Evolutionary conservation across 1,140 invertebrate genomes (phyloP).

Genomic region (Sycophaga agraensis): DNA sequence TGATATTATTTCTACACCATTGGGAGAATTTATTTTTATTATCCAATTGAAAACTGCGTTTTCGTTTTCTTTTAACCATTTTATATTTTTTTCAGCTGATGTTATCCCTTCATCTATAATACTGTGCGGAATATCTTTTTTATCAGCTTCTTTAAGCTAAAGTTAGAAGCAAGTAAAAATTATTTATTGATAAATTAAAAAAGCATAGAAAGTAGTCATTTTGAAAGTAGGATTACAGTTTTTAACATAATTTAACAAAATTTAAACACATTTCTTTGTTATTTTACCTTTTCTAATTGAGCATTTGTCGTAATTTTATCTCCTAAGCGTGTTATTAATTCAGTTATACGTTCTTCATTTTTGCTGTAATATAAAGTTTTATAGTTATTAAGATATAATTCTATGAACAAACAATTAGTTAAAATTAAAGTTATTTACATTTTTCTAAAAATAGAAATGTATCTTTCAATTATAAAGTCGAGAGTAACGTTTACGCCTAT

Average conservation of each 20-base stretch:
- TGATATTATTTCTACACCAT: neutral
- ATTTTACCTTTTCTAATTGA: slow-evolving; percentile 28
- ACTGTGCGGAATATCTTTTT: neutral
- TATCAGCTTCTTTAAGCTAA: slow-evolving; percentile 18
- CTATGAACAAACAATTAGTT: neutral
- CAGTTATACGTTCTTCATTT: neutral
- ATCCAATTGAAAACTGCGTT: neutral
- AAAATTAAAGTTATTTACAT: neutral
- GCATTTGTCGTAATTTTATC: neutral
- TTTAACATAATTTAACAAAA: no score
- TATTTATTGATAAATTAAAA: neutral
- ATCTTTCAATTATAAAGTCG: slow-evolving; percentile 19
- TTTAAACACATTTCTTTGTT: no score
- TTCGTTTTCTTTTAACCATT: slow-evolving; percentile 25
- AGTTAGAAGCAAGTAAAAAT: no score
- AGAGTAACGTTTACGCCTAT: slow-evolving; percentile 54
- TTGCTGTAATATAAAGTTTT: slow-evolving; percentile 29
- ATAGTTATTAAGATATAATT: neutral
- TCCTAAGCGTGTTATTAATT: slow-evolving; percentile 16
- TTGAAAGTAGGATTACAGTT: no score
- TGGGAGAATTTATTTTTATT: neutral
- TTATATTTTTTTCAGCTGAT: slow-evolving; percentile 29
- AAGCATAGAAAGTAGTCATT: neutral
- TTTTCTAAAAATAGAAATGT: neutral
- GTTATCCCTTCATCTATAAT: neutral